Conservation (phyloP, 1,140 invertebrate species). For the Calycopis cecrops region DNA sequence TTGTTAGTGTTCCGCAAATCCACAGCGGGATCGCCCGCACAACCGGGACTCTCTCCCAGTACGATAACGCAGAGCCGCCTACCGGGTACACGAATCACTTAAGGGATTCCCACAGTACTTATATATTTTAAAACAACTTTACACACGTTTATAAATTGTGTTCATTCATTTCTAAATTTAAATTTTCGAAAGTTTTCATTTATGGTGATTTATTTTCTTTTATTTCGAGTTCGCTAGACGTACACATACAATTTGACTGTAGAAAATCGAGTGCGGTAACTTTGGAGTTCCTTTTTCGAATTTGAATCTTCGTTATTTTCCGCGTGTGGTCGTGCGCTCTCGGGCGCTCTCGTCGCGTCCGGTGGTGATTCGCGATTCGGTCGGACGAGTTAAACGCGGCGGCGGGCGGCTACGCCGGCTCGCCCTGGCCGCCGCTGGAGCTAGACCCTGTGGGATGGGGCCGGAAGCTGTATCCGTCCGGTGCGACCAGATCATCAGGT, state of each 20-base stretch:
- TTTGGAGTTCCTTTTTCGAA: conserved; percentile 13
- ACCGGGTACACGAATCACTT: conserved; percentile 45
- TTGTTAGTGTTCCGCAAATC: conserved; percentile 73
- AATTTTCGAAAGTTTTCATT: conserved; percentile 6
- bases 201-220: conserved; percentile 10
- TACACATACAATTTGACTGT: conserved; percentile 11
- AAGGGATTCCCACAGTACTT: conserved; percentile 1
- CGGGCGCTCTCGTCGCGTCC: conserved; percentile 46
- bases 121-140: neutral
- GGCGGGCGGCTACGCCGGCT: conserved; percentile 82
- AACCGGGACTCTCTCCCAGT: conserved; percentile 66
- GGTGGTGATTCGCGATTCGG: conserved; percentile 78
- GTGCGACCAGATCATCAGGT: conserved; percentile 75
- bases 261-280: conserved; percentile 22
- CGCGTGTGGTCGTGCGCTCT: conserved; percentile 55
- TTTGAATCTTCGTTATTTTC: conserved; percentile 40
- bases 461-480: conserved; percentile 82
- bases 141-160: neutral
- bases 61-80: conserved; percentile 64
- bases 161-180: conserved; percentile 16
- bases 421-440: conserved; percentile 82
- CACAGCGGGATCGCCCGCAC: conserved; percentile 69
- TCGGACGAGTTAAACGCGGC: conserved; percentile 81
- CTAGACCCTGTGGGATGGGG: conserved; percentile 84
- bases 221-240: conserved; percentile 22